phyloP scores from a whole-genome alignment of 2,113 vertebrate species.

The Myotis davidii region DNA sequence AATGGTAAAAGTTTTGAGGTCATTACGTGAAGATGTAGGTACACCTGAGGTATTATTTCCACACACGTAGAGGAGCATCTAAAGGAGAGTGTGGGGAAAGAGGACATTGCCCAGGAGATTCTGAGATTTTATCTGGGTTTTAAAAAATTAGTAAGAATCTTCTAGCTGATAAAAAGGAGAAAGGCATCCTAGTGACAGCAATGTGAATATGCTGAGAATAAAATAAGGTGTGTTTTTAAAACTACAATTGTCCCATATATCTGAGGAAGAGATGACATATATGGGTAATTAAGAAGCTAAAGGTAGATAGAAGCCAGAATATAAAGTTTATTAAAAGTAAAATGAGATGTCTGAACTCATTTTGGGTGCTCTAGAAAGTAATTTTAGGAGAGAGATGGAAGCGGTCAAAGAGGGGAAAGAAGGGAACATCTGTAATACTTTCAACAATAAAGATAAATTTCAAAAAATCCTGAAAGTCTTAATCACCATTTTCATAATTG shows the following conservation, averaged over 20 bases:
- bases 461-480: neutral
- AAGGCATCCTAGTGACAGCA: neutral
- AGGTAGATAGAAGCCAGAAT: neutral
- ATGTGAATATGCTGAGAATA: neutral
- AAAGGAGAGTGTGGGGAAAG: neutral
- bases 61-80: rapidly evolving
- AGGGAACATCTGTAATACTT: too few relatives aligned
- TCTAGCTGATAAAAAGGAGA: neutral
- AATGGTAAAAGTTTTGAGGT: neutral
- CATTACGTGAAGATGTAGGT: neutral
- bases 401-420: too few relatives aligned
- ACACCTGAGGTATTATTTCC: neutral
- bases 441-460: too few relatives aligned
- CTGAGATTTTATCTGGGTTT: neutral
- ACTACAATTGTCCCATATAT: neutral
- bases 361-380: neutral
- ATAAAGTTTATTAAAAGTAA: neutral
- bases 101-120: neutral
- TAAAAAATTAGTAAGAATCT: neutral
- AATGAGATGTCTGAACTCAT: neutral
- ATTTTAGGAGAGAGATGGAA: neutral
- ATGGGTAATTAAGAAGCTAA: neutral
- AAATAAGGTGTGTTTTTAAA: neutral
- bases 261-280: neutral
- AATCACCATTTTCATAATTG: neutral